These are phyloP conservation scores for Dipodomys stephensi DNA, from an alignment of 2,113 vertebrate genomes.

Conservation along the genomic window DNA sequence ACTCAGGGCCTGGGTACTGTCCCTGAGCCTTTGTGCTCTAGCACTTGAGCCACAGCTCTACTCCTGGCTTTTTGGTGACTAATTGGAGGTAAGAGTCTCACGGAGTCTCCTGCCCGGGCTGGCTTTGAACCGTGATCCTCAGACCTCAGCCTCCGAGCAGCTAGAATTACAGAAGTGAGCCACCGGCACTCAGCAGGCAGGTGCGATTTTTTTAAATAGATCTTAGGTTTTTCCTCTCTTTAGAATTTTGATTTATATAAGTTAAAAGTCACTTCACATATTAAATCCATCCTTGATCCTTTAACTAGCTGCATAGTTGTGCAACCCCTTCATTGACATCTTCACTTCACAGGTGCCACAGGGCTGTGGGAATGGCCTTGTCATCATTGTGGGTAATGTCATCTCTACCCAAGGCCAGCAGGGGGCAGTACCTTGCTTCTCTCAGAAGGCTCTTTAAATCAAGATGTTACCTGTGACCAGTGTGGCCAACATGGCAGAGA, in stretches of 20 bases:
- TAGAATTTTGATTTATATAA: conserved; percentile 57
- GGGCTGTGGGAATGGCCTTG: fast-evolving
- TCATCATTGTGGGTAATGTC: fast-evolving
- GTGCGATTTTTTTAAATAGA: conserved; percentile 60
- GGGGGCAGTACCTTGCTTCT: neutral
- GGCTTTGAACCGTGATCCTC: no score
- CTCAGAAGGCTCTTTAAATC: no score
- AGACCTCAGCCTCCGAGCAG: no score
- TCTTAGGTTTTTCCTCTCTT: conserved; percentile 81
- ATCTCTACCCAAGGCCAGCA: neutral
- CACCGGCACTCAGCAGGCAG: no score
- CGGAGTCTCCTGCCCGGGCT: no score
- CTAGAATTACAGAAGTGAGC: no score
- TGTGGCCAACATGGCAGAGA: neutral
- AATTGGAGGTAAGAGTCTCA: no score
- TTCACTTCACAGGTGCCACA: neutral
- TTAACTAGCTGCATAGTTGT: fast-evolving
- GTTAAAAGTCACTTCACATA: conserved; percentile 19
- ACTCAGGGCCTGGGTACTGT: no score
- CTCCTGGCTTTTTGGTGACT: no score
- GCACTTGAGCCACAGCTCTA: no score
- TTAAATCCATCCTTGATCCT: neutral
- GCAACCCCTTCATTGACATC: neutral
- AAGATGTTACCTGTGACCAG: neutral
- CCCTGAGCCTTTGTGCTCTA: no score